Evolutionary conservation across 2,888 invertebrate genomes (phyloP), one percentile per base, ranked within the genome.

Genomic region (Rhabditoides inermis): DNA sequence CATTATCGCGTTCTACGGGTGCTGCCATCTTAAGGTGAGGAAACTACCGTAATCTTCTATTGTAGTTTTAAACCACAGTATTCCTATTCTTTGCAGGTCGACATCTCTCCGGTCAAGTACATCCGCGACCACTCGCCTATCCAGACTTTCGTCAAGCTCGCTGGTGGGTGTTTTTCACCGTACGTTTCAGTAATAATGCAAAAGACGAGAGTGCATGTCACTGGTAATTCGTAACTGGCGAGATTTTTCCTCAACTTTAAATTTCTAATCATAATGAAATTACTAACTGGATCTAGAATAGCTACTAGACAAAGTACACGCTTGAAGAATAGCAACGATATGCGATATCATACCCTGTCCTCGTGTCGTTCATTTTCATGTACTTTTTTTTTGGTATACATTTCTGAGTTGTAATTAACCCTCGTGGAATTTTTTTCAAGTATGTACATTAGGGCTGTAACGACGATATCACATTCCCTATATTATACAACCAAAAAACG

Each of bases 41-140:
- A 22, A 44, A 22, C 37, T 5, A n/a, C n/a, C n/a, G n/a, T n/a
- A n/a, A n/a, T n/a, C n/a, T n/a, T n/a, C n/a, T n/a, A n/a, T n/a
- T n/a, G n/a, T n/a, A n/a, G n/a, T n/a, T n/a, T n/a, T n/a, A n/a
- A n/a, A n/a, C n/a, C n/a, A n/a, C n/a, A n/a, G n/a, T n/a, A n/a
- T n/a, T n/a, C n/a, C n/a, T n/a, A n/a, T n/a, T 40, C 40, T 30
- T 26, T 47, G 42, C 42, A 56, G 49, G 70, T 74, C 2, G 73
- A 74, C 53, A 74, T 74, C 53, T 66, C 66, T 35, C 74, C 74
- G 5, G 72, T 75, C 53, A 74, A 74, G 54, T 74, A 74, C 57
- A 75, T 74, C 39, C 62, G 74, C 12, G 74, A 74, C 48, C 70
- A 73, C 46, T 75, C 74, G 6, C 73, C 74, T 30, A 74, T 74